phyloP scores from a whole-genome alignment of 2,888 invertebrate species.

The Eupeodes latifasciatus region DNA sequence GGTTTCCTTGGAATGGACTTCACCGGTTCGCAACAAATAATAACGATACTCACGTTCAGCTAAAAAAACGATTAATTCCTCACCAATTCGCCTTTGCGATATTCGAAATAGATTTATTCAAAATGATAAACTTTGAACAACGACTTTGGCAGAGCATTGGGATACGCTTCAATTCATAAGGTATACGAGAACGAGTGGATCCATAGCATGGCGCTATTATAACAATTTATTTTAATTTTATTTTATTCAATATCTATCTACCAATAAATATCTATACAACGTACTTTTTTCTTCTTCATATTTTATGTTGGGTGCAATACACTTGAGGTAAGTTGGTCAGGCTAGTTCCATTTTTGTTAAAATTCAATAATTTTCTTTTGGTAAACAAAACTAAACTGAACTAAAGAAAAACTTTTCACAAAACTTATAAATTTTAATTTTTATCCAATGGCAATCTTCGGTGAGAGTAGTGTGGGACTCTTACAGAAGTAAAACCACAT shows the following conservation, averaged over 20 bases:
- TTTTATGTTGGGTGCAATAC: not conserved
- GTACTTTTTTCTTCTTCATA: no score
- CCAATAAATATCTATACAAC: no score
- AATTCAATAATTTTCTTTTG: no score
- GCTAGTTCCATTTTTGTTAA: no score
- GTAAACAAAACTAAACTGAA: no score
- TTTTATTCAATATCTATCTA: no score
- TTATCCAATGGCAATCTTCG: no score
- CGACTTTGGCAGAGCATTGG: constrained; percentile 50
- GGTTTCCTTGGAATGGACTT: constrained; percentile 35
- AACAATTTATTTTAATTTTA: constrained; percentile 34
- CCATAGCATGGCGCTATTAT: constrained; percentile 55
- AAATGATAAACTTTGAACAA: constrained; percentile 71
- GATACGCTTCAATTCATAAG: constrained; percentile 13
- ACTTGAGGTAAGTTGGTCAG: not conserved
- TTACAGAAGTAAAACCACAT: no score
- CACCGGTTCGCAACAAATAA: constrained; percentile 14
- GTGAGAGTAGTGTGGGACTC: no score
- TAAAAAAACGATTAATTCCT: constrained; percentile 66
- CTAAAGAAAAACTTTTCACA: no score
- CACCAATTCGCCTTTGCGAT: constrained; percentile 64
- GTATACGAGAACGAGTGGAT: not conserved
- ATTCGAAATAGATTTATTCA: constrained; percentile 70
- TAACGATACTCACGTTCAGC: constrained; percentile 26
- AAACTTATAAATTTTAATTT: no score